Evolutionary conservation across 2,888 invertebrate genomes (phyloP).

Genomic region (Idaea straminata): DNA sequence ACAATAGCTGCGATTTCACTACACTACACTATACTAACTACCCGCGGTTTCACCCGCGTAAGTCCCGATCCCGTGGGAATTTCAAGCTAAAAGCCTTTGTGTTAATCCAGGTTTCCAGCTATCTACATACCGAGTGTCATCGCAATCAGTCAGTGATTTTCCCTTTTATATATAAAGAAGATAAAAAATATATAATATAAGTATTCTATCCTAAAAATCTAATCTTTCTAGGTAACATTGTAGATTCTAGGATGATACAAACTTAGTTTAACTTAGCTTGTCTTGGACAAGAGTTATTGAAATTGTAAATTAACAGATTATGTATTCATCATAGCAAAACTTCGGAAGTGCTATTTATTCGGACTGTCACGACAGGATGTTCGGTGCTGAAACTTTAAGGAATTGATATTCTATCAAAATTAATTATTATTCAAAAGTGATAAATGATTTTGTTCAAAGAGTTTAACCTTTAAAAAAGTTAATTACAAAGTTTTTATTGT

Average conservation of each 20-base stretch:
- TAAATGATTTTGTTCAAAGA: neutral
- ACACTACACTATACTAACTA: too few species aligned
- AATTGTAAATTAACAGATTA: slow-evolving; percentile 2
- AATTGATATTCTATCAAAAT: slow-evolving; percentile 3
- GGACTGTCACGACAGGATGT: slow-evolving; percentile 15
- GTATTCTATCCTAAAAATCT: too few species aligned
- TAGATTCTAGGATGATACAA: neutral
- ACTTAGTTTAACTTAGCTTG: neutral
- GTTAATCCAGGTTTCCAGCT: too few species aligned
- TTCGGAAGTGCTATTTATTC: slow-evolving; percentile 13
- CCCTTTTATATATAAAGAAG: too few species aligned
- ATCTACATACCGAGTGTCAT: too few species aligned
- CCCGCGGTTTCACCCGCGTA: too few species aligned
- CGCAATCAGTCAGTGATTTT: too few species aligned
- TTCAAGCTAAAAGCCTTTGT: too few species aligned
- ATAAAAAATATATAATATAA: too few species aligned
- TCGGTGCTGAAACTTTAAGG: slow-evolving; percentile 3
- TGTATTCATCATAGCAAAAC: neutral
- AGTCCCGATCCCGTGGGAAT: too few species aligned
- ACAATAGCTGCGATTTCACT: too few species aligned
- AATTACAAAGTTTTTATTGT: too few species aligned
- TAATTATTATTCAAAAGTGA: slow-evolving; percentile 2
- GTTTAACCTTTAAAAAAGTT: neutral
- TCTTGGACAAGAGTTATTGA: neutral
- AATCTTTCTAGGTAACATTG: neutral